phyloP scores from a whole-genome alignment of 2,113 vertebrate genomes.

The Heptranchias perlo region DNA sequence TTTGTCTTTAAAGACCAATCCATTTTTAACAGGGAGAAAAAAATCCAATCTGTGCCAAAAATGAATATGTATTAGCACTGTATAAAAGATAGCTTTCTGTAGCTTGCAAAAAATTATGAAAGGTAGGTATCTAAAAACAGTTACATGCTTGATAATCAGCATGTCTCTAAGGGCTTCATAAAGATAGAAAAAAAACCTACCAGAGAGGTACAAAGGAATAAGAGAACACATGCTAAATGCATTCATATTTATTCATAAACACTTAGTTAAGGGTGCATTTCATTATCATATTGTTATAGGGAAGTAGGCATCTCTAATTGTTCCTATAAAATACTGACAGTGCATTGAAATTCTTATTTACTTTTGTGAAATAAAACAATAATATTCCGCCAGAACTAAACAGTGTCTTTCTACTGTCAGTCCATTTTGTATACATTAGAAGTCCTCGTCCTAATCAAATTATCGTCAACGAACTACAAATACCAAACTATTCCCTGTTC shows the following conservation, averaged over 20 bases:
- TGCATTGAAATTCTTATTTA: neutral
- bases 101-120: neutral
- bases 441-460: neutral
- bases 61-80: neutral
- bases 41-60: neutral
- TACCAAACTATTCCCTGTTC: neutral
- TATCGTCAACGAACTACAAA: neutral
- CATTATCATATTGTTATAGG: neutral
- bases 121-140: neutral
- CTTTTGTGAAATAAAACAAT: neutral
- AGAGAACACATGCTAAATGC: neutral
- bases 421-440: neutral
- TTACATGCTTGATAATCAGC: neutral
- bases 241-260: constrained; percentile 3
- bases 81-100: neutral
- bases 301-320: neutral
- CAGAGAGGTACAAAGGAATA: neutral
- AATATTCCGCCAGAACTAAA: neutral
- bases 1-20: constrained; percentile 15
- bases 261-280: neutral
- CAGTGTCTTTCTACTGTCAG: neutral
- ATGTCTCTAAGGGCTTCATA: neutral
- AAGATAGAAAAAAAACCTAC: neutral
- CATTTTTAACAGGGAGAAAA: neutral
- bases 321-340: neutral